These are phyloP conservation scores for Lomographa bimaculata DNA, from an alignment of 2,888 invertebrate species.

Conservation along the genomic window DNA sequence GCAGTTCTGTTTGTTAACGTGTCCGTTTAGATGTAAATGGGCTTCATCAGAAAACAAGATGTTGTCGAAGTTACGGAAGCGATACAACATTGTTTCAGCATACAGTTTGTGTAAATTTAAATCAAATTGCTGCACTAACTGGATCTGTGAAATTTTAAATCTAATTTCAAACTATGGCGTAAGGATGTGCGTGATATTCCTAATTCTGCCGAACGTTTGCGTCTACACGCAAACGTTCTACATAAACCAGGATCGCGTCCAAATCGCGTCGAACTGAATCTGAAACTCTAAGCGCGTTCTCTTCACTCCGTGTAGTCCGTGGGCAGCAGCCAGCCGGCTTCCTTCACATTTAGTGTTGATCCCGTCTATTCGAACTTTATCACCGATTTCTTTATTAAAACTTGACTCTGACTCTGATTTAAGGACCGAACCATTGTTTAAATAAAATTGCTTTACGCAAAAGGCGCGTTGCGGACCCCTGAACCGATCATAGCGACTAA, in stretches of 20 bases:
- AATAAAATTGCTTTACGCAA: no score
- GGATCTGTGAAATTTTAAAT: constrained; percentile 22
- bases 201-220: constrained; percentile 28
- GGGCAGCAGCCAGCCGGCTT: constrained; percentile 53
- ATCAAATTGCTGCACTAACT: constrained; percentile 20
- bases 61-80: constrained; percentile 26
- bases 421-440: no score
- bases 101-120: constrained; percentile 13
- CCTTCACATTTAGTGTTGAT: constrained; percentile 46
- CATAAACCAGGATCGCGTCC: no score
- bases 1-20: constrained; percentile 11
- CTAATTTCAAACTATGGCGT: constrained; percentile 27
- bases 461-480: no score
- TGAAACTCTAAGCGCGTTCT: constrained; percentile 22
- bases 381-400: background rate
- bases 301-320: constrained; percentile 25
- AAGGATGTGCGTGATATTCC: constrained; percentile 25
- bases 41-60: constrained; percentile 28
- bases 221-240: no score
- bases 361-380: background rate
- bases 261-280: constrained; percentile 26
- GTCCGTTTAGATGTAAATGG: constrained; percentile 6
- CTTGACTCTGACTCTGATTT: background rate
- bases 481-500: no score
- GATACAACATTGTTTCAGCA: constrained; percentile 30